Base-by-base conservation (phyloP, 2,113 vertebrate genomes). In the Sclerurus mexicanus region DNA sequence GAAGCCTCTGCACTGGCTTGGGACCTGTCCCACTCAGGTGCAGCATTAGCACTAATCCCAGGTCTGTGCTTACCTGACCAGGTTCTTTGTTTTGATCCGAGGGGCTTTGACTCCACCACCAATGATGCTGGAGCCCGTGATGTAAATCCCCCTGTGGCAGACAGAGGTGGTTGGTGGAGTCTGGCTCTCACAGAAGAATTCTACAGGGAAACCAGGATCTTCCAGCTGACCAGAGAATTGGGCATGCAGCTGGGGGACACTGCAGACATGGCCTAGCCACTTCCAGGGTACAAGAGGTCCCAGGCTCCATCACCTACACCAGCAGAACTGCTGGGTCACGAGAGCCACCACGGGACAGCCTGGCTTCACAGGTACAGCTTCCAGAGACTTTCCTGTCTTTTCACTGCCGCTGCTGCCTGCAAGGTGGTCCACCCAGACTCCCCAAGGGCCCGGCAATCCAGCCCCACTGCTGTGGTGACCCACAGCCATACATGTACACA, bases 51-150 rank as follows among this genome's bases (percentile, higher is more conserved):
- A 53, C 4, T 24, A 68, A 67, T 18, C 24, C 44, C 39, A 60
- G 10, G 17, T 47, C 42, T 74, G 30, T 20, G 14, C 90, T 87
- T 98, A 99, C 99, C 99, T 99, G 96, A 99, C 99, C 95, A 99
- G 97, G 93, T 99, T 99, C 97, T 99, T 99, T 37, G 99, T 99
- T 98, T 99, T 99, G 96, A 99, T 99, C 95, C 99, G 98, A 10
- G 99, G 99, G 50, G 99, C 99, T 96, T 99, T 99, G 59, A 99
- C 99, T 87, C 99, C 99, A 74, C 99, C 99, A 15, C 99, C 99
- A 42, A 99, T 98, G 96, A 99, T 99, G 97, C 99, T 99, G 73
- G 99, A 99, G 35, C 99, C 99, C 0, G 99, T 99, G 96, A 99
- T 99, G 96, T 99, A 99, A 97, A 99, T 99, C 22, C 99, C 99